These are phyloP conservation scores for Argyrosomus japonicus DNA, from an alignment of 2,113 vertebrate species.

Conservation along the genomic window DNA sequence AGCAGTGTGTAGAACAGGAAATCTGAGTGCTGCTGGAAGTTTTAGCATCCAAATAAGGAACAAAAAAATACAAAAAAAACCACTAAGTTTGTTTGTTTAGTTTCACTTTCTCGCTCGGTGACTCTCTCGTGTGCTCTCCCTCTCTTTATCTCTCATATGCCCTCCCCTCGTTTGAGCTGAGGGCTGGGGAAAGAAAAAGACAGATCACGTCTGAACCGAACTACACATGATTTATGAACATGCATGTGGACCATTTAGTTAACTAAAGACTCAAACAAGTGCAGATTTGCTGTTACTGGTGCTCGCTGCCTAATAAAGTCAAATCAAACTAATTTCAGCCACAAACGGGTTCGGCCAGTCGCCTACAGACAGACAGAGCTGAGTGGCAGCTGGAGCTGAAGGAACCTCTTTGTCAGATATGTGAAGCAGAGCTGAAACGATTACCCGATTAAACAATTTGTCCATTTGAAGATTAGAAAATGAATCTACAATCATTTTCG, in stretches of 20 bases:
- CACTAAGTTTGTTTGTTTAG: background rate
- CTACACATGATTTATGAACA: background rate
- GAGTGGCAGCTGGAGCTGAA: background rate
- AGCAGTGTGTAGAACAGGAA: background rate
- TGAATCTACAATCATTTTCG: background rate
- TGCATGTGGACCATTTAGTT: slow-evolving; percentile 2
- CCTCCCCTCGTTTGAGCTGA: background rate
- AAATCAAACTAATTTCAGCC: background rate
- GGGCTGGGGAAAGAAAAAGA: background rate
- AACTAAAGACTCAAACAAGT: background rate
- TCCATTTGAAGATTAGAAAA: background rate
- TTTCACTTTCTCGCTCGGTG: background rate
- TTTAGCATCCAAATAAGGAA: background rate
- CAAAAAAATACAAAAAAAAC: background rate
- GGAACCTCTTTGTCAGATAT: background rate
- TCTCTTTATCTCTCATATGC: background rate
- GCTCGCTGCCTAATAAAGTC: no score
- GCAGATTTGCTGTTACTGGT: no score
- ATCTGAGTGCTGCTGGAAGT: background rate
- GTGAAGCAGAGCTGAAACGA: background rate
- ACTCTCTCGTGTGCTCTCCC: background rate
- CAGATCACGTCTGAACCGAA: background rate
- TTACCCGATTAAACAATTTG: background rate
- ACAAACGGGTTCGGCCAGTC: background rate
- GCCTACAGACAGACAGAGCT: background rate